A percentile compares a stretch with the other conserved stretches of the same genome.
These are phyloP conservation scores for Rhinolophus sinicus DNA, from an alignment of 2,113 vertebrate species.

Conservation along the genomic window DNA sequence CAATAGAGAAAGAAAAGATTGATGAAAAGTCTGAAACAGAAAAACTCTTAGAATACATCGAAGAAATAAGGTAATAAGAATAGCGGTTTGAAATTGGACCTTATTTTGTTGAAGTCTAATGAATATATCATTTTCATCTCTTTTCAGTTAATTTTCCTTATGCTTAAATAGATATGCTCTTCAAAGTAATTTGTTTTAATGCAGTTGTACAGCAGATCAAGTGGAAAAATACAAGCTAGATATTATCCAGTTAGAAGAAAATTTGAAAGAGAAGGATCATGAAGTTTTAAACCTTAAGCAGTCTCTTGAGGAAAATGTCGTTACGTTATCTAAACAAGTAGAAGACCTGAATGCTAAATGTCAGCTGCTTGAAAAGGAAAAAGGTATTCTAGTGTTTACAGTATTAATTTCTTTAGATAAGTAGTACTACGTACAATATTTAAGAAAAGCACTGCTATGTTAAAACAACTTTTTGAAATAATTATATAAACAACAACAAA, in stretches of 20 bases:
- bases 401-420: not conserved
- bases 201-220: slow-evolving; percentile 86
- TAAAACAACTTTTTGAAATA: not conserved
- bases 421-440: not conserved
- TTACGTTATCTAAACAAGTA: slow-evolving; percentile 86
- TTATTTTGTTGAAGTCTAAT: slow-evolving; percentile 36
- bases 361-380: slow-evolving; percentile 89
- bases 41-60: slow-evolving; percentile 84
- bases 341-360: slow-evolving; percentile 88
- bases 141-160: not conserved
- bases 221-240: slow-evolving; percentile 85
- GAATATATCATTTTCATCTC: not conserved
- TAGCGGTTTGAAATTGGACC: not conserved
- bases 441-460: not conserved
- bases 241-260: slow-evolving; percentile 81
- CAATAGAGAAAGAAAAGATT: slow-evolving; percentile 80
- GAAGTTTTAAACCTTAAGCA: slow-evolving; percentile 87
- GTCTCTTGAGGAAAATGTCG: slow-evolving; percentile 85
- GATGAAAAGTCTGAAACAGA: slow-evolving; percentile 87
- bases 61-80: slow-evolving; percentile 89
- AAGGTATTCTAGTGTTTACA: slow-evolving; percentile 84
- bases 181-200: slow-evolving; percentile 64
- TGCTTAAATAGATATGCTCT: not conserved
- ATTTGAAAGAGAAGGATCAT: slow-evolving; percentile 86
- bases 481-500: not conserved